A percentile compares a stretch with the other conserved stretches of the same genome.
phyloP scores from a whole-genome alignment of 2,113 vertebrate genomes.

The Panthera uncia region DNA sequence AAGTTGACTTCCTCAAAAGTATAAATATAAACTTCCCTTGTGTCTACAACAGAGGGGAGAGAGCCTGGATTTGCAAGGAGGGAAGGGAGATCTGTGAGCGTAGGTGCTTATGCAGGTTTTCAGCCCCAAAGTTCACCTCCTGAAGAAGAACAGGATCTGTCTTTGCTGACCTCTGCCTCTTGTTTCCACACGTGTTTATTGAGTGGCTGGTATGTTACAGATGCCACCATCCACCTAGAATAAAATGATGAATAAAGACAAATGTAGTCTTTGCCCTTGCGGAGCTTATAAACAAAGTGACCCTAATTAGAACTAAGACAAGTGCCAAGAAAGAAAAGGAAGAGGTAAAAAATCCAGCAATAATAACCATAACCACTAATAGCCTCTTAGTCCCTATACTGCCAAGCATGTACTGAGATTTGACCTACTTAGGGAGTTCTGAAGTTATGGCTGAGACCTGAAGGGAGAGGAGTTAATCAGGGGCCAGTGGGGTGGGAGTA shows the following conservation, averaged over 20 bases:
- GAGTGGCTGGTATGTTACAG: not conserved
- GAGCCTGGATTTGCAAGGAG: not conserved
- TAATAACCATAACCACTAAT: not conserved
- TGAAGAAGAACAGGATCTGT: not conserved
- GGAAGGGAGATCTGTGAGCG: not conserved
- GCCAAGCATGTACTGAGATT: not conserved
- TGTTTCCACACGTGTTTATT: not conserved
- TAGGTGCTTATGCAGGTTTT: not conserved
- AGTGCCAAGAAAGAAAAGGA: not conserved
- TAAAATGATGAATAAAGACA: not conserved
- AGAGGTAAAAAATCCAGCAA: not conserved
- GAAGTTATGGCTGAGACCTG: not conserved
- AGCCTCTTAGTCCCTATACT: not conserved
- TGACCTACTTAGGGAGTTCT: not conserved
- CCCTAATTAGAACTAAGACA: not conserved
- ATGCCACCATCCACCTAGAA: not conserved
- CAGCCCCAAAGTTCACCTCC: not conserved
- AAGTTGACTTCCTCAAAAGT: not conserved
- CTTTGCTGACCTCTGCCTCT: not conserved
- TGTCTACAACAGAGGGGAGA: not conserved
- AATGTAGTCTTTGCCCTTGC: not conserved
- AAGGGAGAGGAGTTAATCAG: not conserved
- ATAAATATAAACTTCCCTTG: not conserved
- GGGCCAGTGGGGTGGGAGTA: not conserved
- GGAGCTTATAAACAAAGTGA: not conserved